Evolutionary conservation across 2,797 vertebrate genomes (phyloP).

Genomic region (Rachycentron canadum): DNA sequence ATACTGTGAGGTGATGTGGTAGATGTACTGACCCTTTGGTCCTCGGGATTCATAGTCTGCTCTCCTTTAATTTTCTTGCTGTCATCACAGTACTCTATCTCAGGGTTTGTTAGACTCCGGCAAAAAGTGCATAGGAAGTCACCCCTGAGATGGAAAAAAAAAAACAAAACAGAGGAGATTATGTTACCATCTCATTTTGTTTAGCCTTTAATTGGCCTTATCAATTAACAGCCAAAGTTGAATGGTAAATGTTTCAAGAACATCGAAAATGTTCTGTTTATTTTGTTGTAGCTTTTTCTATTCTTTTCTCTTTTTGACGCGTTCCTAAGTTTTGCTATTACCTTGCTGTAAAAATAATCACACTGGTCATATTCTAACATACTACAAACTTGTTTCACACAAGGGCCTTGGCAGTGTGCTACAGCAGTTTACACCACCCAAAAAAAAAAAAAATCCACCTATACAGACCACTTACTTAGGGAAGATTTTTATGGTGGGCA

Average conservation of each 20-base stretch:
- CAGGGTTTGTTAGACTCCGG: slow-evolving; percentile 92
- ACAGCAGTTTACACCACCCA: neutral
- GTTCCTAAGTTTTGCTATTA: neutral
- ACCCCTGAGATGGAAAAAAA: slow-evolving; percentile 83
- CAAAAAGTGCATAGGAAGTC: slow-evolving; percentile 99
- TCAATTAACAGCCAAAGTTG: neutral
- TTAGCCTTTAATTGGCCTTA: neutral
- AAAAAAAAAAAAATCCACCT: neutral
- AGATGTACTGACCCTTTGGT: slow-evolving; percentile 90
- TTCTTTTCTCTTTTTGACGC: neutral
- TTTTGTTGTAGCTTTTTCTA: neutral
- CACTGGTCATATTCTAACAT: too few relatives aligned
- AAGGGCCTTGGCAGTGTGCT: neutral
- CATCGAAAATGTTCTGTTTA: neutral
- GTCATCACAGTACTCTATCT: slow-evolving; percentile 97
- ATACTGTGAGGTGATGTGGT: neutral
- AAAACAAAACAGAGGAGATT: slow-evolving; percentile 13
- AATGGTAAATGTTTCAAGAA: neutral
- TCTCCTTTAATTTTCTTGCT: slow-evolving; percentile 89
- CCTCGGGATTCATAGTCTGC: slow-evolving; percentile 89
- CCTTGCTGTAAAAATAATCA: too few relatives aligned
- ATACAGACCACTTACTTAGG: slow-evolving; percentile 69
- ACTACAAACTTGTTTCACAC: neutral
- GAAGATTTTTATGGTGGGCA: slow-evolving; percentile 92
- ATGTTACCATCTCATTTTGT: neutral